Evolutionary conservation across 2,797 vertebrate species (phyloP).

Genomic region (Sebastes vulpes): DNA sequence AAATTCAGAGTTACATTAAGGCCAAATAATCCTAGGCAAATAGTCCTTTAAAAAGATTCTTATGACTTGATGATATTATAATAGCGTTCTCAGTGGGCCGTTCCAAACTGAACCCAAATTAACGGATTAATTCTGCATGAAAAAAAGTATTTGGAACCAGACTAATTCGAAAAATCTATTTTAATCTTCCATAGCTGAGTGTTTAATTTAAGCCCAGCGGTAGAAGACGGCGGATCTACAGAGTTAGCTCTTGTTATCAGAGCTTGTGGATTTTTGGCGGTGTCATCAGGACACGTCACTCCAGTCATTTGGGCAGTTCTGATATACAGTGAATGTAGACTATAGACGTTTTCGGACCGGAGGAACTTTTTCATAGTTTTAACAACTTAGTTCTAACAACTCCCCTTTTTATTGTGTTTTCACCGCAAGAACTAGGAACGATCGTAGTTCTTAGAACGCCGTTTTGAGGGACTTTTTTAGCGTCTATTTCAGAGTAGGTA

Average conservation of each 20-base stretch:
- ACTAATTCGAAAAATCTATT: slow-evolving; percentile 31
- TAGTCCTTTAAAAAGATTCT: slow-evolving; percentile 17
- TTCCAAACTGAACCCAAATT: slow-evolving; percentile 9
- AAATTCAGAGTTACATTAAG: slow-evolving; percentile 1
- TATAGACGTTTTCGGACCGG: not conserved
- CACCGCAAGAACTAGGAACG: accelerated
- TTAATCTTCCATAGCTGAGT: slow-evolving; percentile 12
- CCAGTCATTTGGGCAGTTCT: slow-evolving; percentile 74
- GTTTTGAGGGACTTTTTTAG: not conserved
- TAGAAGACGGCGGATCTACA: slow-evolving; percentile 12
- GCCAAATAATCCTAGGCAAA: slow-evolving; percentile 15
- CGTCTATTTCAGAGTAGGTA: not conserved
- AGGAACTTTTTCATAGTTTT: not conserved
- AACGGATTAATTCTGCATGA: slow-evolving; percentile 5
- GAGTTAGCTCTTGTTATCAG: slow-evolving; percentile 8
- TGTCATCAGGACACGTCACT: slow-evolving; percentile 90
- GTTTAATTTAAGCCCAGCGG: slow-evolving; percentile 11
- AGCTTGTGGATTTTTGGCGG: slow-evolving; percentile 84
- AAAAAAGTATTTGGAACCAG: slow-evolving; percentile 4
- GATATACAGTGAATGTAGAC: not conserved
- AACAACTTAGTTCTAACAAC: not conserved
- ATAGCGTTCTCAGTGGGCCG: slow-evolving; percentile 6
- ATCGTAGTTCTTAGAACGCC: no score
- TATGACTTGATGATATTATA: slow-evolving; percentile 1
- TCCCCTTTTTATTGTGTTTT: not conserved